Conservation (phyloP, 2,888 invertebrate genomes). For the Drosophila ochracea region DNA sequence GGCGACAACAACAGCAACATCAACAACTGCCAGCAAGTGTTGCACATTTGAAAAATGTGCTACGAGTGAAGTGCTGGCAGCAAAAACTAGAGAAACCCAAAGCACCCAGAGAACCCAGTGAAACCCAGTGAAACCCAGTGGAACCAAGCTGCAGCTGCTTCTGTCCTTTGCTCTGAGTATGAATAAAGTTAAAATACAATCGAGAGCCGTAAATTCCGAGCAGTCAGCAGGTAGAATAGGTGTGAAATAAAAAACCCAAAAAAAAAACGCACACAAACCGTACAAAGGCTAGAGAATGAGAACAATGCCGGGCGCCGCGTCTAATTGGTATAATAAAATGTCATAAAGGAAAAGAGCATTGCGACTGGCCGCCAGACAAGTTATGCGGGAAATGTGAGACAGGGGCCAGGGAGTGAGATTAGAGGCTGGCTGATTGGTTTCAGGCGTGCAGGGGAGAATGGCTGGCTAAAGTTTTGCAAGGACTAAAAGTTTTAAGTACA, state of each 20-base stretch:
- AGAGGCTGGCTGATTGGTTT: conserved; percentile 29
- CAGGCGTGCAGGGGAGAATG: conserved; percentile 4
- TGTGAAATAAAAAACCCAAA: conserved; percentile 27
- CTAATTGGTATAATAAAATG: conserved; percentile 78
- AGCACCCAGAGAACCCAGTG: conserved; percentile 3
- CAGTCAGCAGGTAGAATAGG: conserved; percentile 65
- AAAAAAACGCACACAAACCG: conserved; percentile 7
- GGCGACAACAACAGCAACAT: conserved; percentile 31
- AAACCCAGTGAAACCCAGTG: conserved; percentile 1
- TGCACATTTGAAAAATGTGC: conserved; percentile 76
- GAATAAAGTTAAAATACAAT: conserved; percentile 74
- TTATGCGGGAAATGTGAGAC: conserved; percentile 35
- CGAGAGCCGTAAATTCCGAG: conserved; percentile 70
- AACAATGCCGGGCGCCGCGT: conserved; percentile 49
- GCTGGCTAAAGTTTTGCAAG: conserved; percentile 12
- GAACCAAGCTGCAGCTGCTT: conserved; percentile 13
- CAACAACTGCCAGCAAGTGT: conserved; percentile 57
- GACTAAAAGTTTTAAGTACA: conserved; percentile 15
- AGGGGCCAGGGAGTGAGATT: neutral
- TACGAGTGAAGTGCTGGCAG: conserved; percentile 58
- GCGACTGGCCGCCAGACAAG: conserved; percentile 29
- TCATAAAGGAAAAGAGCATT: conserved; percentile 61
- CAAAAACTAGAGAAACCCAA: conserved; percentile 20
- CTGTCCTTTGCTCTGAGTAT: conserved; percentile 42
- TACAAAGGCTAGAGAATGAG: conserved; percentile 32